Percentiles rank a stretch among this genome's conserved stretches.
Conservation (phyloP, 2,797 vertebrate genomes). For the Pseudomugil gertrudae region DNA sequence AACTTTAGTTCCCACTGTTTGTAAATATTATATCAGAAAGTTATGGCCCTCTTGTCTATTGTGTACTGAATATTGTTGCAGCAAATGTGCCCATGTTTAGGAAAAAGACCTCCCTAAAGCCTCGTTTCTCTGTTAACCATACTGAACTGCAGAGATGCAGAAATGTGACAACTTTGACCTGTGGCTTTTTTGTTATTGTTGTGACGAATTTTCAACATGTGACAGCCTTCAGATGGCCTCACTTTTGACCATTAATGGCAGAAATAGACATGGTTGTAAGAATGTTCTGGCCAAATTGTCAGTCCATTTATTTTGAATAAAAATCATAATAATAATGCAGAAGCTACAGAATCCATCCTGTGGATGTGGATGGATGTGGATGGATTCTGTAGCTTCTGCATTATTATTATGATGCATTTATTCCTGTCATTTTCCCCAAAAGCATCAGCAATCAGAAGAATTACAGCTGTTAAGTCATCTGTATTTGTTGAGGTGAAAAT, state of each 20-base stretch:
- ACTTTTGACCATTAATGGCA: constrained; percentile 12
- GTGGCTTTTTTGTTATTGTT: constrained; percentile 1
- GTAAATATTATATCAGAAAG: constrained; percentile 50
- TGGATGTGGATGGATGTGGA: too few species aligned
- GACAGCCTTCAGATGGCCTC: constrained; percentile 35
- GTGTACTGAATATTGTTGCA: constrained; percentile 26
- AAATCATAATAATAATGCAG: constrained; percentile 19
- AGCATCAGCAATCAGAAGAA: constrained; percentile 8
- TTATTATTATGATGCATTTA: constrained; percentile 22
- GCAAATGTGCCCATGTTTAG: constrained; percentile 14
- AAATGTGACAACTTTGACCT: constrained; percentile 17
- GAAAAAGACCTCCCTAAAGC: constrained; percentile 28
- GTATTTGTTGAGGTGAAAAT: constrained; percentile 32
- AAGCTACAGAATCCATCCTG: constrained; percentile 5
- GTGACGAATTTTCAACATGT: constrained; percentile 36
- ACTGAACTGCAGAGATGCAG: constrained; percentile 6
- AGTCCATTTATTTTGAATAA: constrained; percentile 24
- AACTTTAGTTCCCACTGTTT: constrained; percentile 31
- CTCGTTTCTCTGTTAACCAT: constrained; percentile 21
- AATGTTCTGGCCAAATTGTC: constrained; percentile 29
- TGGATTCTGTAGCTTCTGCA: too few species aligned
- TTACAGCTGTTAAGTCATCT: constrained; percentile 28
- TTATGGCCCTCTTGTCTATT: constrained; percentile 35
- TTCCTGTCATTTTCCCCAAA: neutral
- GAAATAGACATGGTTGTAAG: constrained; percentile 8